A percentile compares a stretch with the other conserved stretches of the same genome.
These are phyloP conservation scores for Melieria crassipennis DNA, from an alignment of 2,888 invertebrate genomes.

Conservation along the genomic window DNA sequence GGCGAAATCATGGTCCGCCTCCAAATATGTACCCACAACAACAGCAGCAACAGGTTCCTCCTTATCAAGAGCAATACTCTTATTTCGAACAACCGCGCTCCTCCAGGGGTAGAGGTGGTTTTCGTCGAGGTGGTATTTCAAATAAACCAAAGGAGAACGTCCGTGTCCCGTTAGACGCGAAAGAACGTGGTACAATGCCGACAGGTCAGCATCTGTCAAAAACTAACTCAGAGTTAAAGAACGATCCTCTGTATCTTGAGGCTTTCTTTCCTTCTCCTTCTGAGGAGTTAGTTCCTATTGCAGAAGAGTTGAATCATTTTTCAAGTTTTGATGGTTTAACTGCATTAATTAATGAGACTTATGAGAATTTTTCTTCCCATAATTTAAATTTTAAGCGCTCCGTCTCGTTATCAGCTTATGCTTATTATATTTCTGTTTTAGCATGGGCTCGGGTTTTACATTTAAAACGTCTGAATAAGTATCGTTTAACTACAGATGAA, in stretches of 20 bases:
- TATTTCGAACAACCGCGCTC: background rate
- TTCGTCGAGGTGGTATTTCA: conserved; percentile 18
- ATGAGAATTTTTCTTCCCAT: conserved; percentile 19
- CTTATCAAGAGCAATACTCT: background rate
- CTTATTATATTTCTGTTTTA: conserved; percentile 18
- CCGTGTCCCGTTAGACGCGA: background rate
- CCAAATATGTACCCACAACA: background rate
- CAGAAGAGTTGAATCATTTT: conserved; percentile 30
- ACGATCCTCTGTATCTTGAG: conserved; percentile 29
- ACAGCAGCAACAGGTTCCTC: background rate
- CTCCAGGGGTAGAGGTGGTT: conserved; percentile 17
- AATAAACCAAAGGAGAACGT: conserved; percentile 21
- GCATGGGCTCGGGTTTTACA: conserved; percentile 15
- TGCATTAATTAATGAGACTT: conserved; percentile 15
- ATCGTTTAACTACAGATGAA: conserved; percentile 22
- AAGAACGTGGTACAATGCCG: conserved; percentile 17
- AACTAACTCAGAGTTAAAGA: conserved; percentile 29
- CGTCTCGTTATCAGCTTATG: conserved; percentile 4
- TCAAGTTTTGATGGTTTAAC: conserved; percentile 19
- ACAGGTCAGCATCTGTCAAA: conserved; percentile 22
- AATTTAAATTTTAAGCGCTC: conserved; percentile 25
- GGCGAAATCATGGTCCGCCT: background rate
- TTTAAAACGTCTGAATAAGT: conserved; percentile 7
- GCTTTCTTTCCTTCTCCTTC: conserved; percentile 25
- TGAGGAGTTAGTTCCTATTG: conserved; percentile 18